Base-by-base conservation (phyloP, 2,888 invertebrate species). In the Eupeodes latifasciatus region DNA sequence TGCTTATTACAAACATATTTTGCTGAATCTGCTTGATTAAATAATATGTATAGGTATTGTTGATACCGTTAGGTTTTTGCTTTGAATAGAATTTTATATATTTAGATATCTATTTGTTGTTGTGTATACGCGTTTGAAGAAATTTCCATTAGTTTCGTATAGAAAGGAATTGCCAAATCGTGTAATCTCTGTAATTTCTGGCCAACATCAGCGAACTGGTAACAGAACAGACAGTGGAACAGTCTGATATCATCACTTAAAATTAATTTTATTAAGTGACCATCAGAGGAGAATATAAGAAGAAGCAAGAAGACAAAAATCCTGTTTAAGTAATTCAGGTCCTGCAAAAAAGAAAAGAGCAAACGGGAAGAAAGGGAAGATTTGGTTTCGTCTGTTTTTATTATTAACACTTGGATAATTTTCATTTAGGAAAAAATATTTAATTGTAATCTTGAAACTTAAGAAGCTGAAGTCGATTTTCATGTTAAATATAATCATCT, bases 231-330 rank as follows among this genome's bases (percentile, higher is more conserved):
- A 14, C 44, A 53, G 14, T 44, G 51, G 10, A 12, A 67, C 66
- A 44, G 47, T 49, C 62, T 75, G 49, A 79, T 69, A 55, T 74
- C 61, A 79, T 84, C 79, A 51, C 47, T 27, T 57, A 36, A 80
- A 85, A 85, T 85, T 85, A 80, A 80, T 85, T 85, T 85, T 61
- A 76, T 64, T 85, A 80, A 80, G 80, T 71, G 80, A 44, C 57
- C 34, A 34, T 34, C 67, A 11, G 27, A 66, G 55, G n/a, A 61
- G 27, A 51, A 34, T 6, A 36, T 12, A 9, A 53, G 16, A 11
- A 47, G 34, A 59, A 34, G 27, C 7, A 40, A 16, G 36, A 11
- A 16, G 40, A 61, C 27, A 27, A 40, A 5, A 40, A 61, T n/a
- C 5, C 9, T 36, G 9, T n/a, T 10, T n/a, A 61, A 36, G 61